These are phyloP conservation scores for Sinosuthora webbiana DNA, from an alignment of 2,113 vertebrate genomes.

Conservation along the genomic window DNA sequence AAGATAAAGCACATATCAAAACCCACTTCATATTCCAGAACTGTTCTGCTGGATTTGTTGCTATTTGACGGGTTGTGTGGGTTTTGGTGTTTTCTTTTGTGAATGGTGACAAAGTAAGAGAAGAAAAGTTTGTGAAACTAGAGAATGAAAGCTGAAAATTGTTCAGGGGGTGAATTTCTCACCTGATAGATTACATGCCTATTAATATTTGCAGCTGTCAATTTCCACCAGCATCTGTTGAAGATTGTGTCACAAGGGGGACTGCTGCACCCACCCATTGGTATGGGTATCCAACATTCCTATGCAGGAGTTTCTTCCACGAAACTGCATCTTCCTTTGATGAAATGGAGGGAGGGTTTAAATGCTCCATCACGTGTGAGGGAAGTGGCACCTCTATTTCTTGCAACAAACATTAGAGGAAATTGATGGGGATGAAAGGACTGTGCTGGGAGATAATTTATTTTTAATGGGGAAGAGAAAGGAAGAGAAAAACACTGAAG, in stretches of 20 bases:
- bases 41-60: not conserved
- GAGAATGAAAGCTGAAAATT: not conserved
- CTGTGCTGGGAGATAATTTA: not conserved
- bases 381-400: not conserved
- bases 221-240: not conserved
- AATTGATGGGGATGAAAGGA: accelerated
- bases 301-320: not conserved
- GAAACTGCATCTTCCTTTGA: not conserved
- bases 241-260: not conserved
- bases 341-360: not conserved
- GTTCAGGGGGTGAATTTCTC: not conserved
- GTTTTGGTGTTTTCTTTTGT: not conserved
- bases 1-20: not conserved
- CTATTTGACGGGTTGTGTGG: not conserved
- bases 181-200: not conserved
- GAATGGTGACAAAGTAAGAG: not conserved
- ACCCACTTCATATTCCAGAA: not conserved
- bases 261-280: not conserved
- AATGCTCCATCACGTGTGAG: not conserved
- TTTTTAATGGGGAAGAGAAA: not conserved
- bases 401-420: not conserved
- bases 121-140: not conserved
- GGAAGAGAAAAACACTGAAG: not conserved
- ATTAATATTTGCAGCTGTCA: not conserved
- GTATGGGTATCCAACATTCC: not conserved